Conservation (phyloP, 2,888 invertebrate genomes). For the Pristionchus exspectatus region DNA sequence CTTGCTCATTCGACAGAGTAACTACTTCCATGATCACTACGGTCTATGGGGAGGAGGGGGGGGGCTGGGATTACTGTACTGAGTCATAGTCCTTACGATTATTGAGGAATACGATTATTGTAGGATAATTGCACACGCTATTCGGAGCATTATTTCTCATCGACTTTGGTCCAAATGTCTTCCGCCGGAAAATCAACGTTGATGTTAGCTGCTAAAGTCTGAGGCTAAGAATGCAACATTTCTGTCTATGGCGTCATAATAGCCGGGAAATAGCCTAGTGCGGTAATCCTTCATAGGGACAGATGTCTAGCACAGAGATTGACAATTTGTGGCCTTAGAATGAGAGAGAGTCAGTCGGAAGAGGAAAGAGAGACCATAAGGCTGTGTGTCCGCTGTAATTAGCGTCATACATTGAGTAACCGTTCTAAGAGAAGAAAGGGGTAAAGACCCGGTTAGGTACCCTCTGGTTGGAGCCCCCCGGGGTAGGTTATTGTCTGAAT, state of each 20-base stretch:
- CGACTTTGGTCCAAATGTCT: not conserved
- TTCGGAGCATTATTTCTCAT: too few species aligned
- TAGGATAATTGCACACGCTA: too few species aligned
- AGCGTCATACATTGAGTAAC: conserved; percentile 44
- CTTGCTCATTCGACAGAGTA: conserved; percentile 2
- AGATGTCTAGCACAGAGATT: conserved; percentile 8
- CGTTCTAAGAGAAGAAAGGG: not conserved
- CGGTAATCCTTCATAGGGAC: conserved; percentile 30
- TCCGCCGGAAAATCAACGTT: not conserved
- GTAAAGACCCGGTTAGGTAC: not conserved
- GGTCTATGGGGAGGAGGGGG: not conserved
- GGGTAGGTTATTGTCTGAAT: too few species aligned
- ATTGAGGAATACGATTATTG: too few species aligned
- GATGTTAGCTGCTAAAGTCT: not conserved
- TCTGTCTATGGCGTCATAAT: not conserved
- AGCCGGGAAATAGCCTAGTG: not conserved
- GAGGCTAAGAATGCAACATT: not conserved
- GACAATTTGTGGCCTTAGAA: conserved; percentile 12
- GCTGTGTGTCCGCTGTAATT: conserved; percentile 28
- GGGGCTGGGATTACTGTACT: not conserved
- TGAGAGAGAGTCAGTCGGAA: not conserved
- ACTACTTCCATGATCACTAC: not conserved
- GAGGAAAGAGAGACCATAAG: conserved; percentile 48
- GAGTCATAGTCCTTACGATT: not conserved
- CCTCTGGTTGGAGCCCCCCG: not conserved